A percentile compares a stretch with the other conserved stretches of the same genome.
Evolutionary conservation across 2,797 vertebrate species (phyloP).

Genomic region (Dromococcyx pavoninus): DNA sequence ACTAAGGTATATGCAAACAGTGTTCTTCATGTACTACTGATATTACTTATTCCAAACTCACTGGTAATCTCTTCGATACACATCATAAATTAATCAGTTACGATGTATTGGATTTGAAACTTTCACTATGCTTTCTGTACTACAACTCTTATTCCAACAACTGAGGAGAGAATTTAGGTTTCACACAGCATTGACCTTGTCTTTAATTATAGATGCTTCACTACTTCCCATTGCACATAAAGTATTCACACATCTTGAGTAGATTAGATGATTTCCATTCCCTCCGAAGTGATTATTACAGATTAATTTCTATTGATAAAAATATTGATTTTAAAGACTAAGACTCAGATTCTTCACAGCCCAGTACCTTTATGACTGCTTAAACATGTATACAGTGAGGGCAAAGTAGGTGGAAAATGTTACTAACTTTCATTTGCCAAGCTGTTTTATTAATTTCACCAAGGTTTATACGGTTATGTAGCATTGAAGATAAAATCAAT

Average conservation of each 20-base stretch:
- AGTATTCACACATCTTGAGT: neutral
- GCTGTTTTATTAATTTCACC: neutral
- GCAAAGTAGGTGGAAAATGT: neutral
- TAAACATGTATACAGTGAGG: neutral
- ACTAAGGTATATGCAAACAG: neutral
- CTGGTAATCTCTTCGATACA: neutral
- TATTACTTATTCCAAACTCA: neutral
- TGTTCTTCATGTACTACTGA: neutral
- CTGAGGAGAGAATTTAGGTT: neutral
- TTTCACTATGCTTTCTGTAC: neutral
- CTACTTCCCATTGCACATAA: neutral
- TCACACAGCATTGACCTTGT: neutral
- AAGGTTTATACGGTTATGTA: neutral
- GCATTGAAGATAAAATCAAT: neutral
- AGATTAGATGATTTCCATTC: neutral
- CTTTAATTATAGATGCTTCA: neutral
- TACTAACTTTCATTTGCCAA: neutral
- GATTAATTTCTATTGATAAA: constrained; percentile 1
- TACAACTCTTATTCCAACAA: neutral
- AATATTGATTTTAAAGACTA: neutral
- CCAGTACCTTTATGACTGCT: neutral
- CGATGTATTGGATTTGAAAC: neutral
- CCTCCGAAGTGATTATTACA: neutral
- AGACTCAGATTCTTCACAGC: neutral
- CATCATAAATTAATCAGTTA: neutral